Evolutionary conservation across 2,888 invertebrate genomes (phyloP), one percentile per base, ranked within the genome.

Genomic region (Clostera curtula): DNA sequence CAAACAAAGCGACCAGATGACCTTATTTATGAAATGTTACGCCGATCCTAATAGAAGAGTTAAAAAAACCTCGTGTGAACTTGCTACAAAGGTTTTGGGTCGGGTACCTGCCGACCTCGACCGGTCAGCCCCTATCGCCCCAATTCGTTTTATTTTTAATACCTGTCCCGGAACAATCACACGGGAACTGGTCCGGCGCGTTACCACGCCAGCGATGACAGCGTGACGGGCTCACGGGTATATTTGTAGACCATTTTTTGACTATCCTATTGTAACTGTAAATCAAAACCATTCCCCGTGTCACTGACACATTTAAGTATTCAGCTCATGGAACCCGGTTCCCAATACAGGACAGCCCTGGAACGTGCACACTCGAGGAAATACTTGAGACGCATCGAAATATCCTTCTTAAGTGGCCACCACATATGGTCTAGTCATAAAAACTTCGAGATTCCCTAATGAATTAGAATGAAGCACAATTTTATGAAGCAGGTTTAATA

Each of bases 111-210:
- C 58, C 42, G 55, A 42, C 61, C 59, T 60, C 63, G 55, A 37
- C 44, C 49, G 67, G 70, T 56, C 50, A 40, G 44, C 48, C 72
- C 69, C 57, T 44, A 54, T 50, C 54, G 50, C 55, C 68, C 66
- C 44, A 60, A 58, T 64, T 61, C 56, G 45, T 59, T 58, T 58
- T 63, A 54, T 63, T 64, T 64, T 63, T 59, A 50, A 57, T 70
- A 73, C 73, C 70, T 75, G 71, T 57, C 52, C 53, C 56, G 56
- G 57, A 60, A 70, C 66, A 70, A 69, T 77, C 71, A 69, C 76
- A 74, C 60, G 75, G 75, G 71, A 75, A 79, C 61, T 56, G 49
- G 49, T 36, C 15, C 10, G 13, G 5, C 13, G 14, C 48, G 50
- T 37, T 43, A 33, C 43, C n/a, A n/a, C n/a, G n/a, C n/a, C n/a